These are phyloP conservation scores for Salvelinus sp. DNA, from an alignment of 2,113 vertebrate genomes.

Conservation along the genomic window DNA sequence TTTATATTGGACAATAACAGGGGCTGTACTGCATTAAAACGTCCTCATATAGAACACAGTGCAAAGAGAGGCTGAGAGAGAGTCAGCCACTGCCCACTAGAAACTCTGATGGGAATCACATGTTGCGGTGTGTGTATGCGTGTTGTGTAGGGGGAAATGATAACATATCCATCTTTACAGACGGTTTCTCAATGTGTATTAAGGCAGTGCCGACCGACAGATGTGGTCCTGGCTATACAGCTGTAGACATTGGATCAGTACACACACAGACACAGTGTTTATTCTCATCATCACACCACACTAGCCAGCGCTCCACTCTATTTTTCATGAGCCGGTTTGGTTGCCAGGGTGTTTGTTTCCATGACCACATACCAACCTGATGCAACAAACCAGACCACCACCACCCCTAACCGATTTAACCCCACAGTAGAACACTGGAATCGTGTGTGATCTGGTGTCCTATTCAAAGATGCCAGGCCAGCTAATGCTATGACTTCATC, in stretches of 20 bases:
- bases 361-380: slow-evolving; percentile 66
- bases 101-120: slow-evolving; percentile 44
- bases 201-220: slow-evolving; percentile 23
- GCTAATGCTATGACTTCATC: background rate
- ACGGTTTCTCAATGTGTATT: background rate
- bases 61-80: background rate
- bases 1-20: slow-evolving; percentile 42
- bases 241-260: background rate
- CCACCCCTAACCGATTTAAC: slow-evolving; percentile 20
- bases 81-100: slow-evolving; percentile 30
- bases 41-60: background rate
- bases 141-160: background rate
- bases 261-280: slow-evolving; percentile 27
- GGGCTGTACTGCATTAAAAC: slow-evolving; percentile 22
- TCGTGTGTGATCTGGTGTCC: background rate
- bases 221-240: background rate
- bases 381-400: slow-evolving; percentile 60
- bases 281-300: slow-evolving; percentile 27
- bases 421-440: background rate
- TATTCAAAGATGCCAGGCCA: background rate
- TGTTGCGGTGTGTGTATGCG: slow-evolving; percentile 11
- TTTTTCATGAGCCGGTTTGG: slow-evolving; percentile 59
- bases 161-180: background rate
- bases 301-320: slow-evolving; percentile 37
- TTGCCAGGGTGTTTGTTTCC: slow-evolving; percentile 72